Conservation (phyloP, 2,113 vertebrate genomes). For the Leucopternis melanops region DNA sequence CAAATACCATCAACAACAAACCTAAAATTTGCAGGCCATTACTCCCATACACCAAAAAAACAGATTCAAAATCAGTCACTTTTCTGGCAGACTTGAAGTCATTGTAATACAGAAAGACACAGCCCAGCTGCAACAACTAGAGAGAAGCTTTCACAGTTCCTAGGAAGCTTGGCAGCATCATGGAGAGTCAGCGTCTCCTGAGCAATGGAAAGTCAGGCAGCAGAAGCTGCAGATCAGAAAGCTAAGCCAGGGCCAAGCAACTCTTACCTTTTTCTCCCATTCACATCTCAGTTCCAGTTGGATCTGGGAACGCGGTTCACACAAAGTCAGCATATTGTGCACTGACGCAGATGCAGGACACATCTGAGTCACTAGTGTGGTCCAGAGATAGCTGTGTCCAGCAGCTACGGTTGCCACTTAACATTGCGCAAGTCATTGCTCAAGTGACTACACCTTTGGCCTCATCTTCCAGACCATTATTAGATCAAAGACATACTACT, state of each 20-base stretch:
- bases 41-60: not conserved
- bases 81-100: not conserved
- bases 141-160: not conserved
- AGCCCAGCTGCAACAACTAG: not conserved
- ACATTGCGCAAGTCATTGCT: not conserved
- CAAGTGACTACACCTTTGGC: not conserved
- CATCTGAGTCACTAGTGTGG: not conserved
- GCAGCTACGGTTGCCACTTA: not conserved
- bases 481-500: not conserved
- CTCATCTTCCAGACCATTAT: not conserved
- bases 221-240: not conserved
- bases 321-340: not conserved
- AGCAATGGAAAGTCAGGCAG: not conserved
- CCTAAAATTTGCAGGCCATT: not conserved
- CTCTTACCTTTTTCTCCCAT: not conserved
- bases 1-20: not conserved
- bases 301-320: not conserved
- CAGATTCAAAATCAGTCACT: not conserved
- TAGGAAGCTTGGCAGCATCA: not conserved
- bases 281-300: not conserved
- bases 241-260: not conserved
- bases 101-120: not conserved
- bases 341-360: not conserved
- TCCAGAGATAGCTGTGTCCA: not conserved
- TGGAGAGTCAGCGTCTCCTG: rapidly evolving